Percentiles rank a stretch among this genome's conserved stretches.
phyloP scores from a whole-genome alignment of 2,113 vertebrate genomes.

The Leptobrachium ailaonicum region DNA sequence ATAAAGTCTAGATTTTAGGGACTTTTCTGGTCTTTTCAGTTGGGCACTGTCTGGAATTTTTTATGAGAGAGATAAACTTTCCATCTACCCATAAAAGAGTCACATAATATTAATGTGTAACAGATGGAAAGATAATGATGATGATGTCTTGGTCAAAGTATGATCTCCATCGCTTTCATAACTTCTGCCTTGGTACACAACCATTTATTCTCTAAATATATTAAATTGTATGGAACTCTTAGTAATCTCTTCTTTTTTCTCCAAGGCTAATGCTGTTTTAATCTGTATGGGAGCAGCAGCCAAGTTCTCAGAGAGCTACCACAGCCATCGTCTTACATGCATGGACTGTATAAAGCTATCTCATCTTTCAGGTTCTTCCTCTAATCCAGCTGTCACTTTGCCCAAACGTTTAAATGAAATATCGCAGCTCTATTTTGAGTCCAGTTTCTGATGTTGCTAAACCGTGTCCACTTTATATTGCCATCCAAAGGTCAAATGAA shows the following conservation, averaged over 20 bases:
- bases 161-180: not conserved
- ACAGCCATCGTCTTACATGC: not conserved
- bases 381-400: slow-evolving; percentile 24
- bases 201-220: no score
- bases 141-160: slow-evolving; percentile 24
- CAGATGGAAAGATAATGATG: slow-evolving; percentile 15
- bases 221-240: not conserved
- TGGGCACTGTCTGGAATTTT: no score
- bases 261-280: not conserved
- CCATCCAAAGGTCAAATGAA: slow-evolving; percentile 25
- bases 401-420: slow-evolving; percentile 27
- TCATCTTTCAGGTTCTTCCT: slow-evolving; percentile 11
- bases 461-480: slow-evolving; percentile 13
- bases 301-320: not conserved
- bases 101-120: not conserved
- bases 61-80: no score
- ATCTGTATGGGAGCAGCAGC: not conserved
- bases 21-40: no score
- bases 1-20: no score
- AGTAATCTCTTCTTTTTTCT: not conserved
- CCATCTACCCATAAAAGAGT: no score
- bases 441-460: slow-evolving; percentile 6
- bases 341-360: slow-evolving; percentile 1
- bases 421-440: slow-evolving; percentile 34
- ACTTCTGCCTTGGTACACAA: no score